Conservation (phyloP, 2,113 vertebrate genomes). For the Progne subis region DNA sequence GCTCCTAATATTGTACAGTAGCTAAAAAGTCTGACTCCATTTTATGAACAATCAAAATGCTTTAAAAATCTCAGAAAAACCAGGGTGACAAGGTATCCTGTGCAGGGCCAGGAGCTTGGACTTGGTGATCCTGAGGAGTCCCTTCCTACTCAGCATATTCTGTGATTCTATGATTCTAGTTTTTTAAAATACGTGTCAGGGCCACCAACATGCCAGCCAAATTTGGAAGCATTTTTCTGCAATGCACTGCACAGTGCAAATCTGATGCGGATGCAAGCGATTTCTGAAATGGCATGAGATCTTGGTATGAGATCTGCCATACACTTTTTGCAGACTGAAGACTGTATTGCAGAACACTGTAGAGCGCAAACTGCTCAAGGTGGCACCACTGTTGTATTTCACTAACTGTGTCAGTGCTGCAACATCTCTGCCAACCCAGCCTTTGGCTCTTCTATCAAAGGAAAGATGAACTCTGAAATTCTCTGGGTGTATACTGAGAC, state of each 20-base stretch:
- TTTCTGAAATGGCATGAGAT: neutral
- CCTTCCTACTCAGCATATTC: neutral
- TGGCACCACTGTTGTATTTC: neutral
- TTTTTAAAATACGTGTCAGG: neutral
- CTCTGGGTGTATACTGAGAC: neutral
- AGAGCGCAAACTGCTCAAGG: neutral
- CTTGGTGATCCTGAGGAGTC: neutral
- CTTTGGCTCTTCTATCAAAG: neutral
- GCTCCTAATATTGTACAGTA: too few relatives aligned
- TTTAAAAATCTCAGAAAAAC: too few relatives aligned
- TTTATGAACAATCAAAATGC: too few relatives aligned
- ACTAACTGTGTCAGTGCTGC: neutral
- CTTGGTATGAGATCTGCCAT: neutral
- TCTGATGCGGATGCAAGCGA: neutral
- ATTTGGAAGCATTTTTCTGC: neutral
- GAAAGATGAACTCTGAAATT: neutral
- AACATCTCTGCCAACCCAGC: neutral
- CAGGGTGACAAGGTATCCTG: too few relatives aligned
- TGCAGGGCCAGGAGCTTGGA: neutral
- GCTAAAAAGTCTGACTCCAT: too few relatives aligned
- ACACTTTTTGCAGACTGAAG: neutral
- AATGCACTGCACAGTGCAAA: neutral
- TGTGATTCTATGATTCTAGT: neutral
- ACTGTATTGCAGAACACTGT: neutral
- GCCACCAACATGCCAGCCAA: neutral